These are phyloP conservation scores for Physocephala rufipes DNA, from an alignment of 2,888 invertebrate genomes.

Conservation along the genomic window DNA sequence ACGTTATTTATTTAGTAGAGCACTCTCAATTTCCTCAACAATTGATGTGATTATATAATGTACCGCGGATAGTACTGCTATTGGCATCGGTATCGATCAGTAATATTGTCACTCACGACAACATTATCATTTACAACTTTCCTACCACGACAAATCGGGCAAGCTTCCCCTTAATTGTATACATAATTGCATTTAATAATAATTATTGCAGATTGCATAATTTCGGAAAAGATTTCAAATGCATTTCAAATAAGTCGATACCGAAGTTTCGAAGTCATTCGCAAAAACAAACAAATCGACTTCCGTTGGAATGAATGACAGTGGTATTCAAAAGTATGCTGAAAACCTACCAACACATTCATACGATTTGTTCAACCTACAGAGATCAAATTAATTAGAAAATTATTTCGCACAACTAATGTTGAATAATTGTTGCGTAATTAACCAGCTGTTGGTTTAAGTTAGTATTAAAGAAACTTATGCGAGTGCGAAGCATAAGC, in stretches of 20 bases:
- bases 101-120: no score
- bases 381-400: background rate
- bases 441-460: background rate
- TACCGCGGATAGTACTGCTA: no score
- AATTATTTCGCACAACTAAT: background rate
- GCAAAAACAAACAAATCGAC: constrained; percentile 4
- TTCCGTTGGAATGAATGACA: constrained; percentile 5
- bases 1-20: no score
- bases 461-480: background rate
- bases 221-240: background rate
- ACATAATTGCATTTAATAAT: no score
- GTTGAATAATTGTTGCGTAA: background rate
- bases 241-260: constrained; percentile 1
- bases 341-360: background rate
- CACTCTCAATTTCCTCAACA: no score
- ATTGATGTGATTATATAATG: no score
- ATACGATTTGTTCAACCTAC: background rate
- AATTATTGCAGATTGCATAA: background rate
- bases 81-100: no score
- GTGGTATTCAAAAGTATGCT: background rate
- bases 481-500: no score
- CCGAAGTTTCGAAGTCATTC: no score
- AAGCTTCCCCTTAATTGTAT: no score
- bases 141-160: no score
- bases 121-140: no score